Evolutionary conservation across 2,113 vertebrate species (phyloP), one percentile per base, ranked within the genome.

Genomic region (Hoplias malabaricus): DNA sequence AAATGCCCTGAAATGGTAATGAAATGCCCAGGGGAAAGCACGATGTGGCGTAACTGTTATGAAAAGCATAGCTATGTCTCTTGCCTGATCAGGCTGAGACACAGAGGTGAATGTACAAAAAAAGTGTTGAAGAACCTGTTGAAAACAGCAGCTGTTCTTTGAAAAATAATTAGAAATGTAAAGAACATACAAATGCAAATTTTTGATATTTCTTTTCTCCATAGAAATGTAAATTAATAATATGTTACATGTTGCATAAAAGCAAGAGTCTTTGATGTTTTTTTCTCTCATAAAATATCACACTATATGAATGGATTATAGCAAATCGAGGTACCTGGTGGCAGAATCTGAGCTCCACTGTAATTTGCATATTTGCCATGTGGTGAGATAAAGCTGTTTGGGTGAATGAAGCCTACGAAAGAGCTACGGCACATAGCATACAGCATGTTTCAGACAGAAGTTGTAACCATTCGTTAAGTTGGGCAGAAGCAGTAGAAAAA

Each of bases 1-100:
- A 63, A 63, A 63, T 63, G 59, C 33, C 33, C 59, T 7, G 9
- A 63, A 63, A 61, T 61, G 57, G 57, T 31, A 61, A 25, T 56
- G 19, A 40, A 19, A 59, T 59, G 13, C 16, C 40, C 29, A 33
- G 13, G 34, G 42, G 16, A 46, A 9, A 46, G 16, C n/a, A 74
- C 11, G n/a, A 12, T 36, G 59, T 21, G 31, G 31, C 9, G 21
- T 62, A 33, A 1, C 1, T 33, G 29, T 40, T n/a, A 33, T 27
- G 53, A 59, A 8, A 42, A 14, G 16, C 54, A 5, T 56, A 34
- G n/a, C 19, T 36, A 27, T 5, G 56, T 46, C 38, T 46, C 25
- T 23, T 4, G 5, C 1, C 13, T 5, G 23, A 8, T 59, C 25
- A 33, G 56, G 34, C 25, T 42, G 21, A 57, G 34, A 42, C 36